These are phyloP conservation scores for Polymixis lichenea DNA, from an alignment of 2,888 invertebrate genomes.

Conservation along the genomic window DNA sequence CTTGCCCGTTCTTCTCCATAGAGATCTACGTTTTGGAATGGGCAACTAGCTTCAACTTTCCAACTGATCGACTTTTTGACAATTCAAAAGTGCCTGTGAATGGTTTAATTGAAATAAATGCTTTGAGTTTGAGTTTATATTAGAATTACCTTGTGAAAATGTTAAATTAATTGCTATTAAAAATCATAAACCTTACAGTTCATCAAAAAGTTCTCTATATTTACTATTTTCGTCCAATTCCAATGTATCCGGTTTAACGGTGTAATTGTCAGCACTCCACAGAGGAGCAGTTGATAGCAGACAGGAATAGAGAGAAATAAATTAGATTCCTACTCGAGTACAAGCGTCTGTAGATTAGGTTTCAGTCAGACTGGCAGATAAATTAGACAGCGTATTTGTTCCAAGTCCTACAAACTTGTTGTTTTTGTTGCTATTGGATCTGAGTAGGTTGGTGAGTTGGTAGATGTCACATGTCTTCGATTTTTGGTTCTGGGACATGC, in stretches of 20 bases:
- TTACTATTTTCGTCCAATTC: background rate
- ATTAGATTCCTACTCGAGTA: conserved; percentile 51
- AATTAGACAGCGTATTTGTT: conserved; percentile 50
- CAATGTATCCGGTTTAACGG: background rate
- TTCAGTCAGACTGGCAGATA: conserved; percentile 38
- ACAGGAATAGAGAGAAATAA: conserved; percentile 42
- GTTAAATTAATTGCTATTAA: too few relatives aligned
- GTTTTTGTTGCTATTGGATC: background rate
- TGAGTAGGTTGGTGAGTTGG: background rate
- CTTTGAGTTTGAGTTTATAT: too few relatives aligned
- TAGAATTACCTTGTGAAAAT: too few relatives aligned
- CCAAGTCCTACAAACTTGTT: background rate
- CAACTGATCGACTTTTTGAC: too few relatives aligned
- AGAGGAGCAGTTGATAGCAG: conserved; percentile 15
- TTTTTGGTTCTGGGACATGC: too few relatives aligned
- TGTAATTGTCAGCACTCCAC: conserved; percentile 16
- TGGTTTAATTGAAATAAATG: too few relatives aligned
- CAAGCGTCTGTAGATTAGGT: conserved; percentile 52
- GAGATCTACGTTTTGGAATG: too few relatives aligned
- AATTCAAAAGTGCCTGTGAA: too few relatives aligned
- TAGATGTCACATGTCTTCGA: too few relatives aligned
- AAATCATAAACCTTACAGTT: too few relatives aligned
- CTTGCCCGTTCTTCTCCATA: too few relatives aligned
- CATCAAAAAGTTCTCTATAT: background rate
- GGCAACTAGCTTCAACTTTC: too few relatives aligned